Percentiles rank a stretch among this genome's conserved stretches.
These are phyloP conservation scores for Oreochromis tanganicae DNA, from an alignment of 2,113 vertebrate genomes.

Conservation along the genomic window DNA sequence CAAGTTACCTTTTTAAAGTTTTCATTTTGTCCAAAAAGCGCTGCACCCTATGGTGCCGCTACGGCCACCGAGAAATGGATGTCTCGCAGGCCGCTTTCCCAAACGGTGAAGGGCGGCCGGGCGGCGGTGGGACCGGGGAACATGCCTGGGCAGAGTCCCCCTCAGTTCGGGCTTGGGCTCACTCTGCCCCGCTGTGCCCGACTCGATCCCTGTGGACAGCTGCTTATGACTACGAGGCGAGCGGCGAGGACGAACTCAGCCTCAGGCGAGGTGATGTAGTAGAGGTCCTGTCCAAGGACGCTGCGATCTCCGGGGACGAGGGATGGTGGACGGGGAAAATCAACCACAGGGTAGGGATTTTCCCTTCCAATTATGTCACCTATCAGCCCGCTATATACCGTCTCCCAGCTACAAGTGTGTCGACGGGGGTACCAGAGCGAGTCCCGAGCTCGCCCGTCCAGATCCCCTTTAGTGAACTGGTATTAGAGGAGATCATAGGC, in stretches of 20 bases:
- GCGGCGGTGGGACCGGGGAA: conserved; percentile 52
- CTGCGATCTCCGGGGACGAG: conserved; percentile 83
- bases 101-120: conserved; percentile 75
- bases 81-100: conserved; percentile 78
- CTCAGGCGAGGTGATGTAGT: conserved; percentile 82
- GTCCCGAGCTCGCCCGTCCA: conserved; percentile 73
- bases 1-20: conserved; percentile 25
- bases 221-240: conserved; percentile 84
- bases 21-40: conserved; percentile 44
- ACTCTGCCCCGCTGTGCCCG: conserved; percentile 71
- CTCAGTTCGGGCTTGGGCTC: conserved; percentile 69
- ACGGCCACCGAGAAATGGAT: conserved; percentile 77
- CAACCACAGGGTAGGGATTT: conserved; percentile 82
- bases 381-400: conserved; percentile 70
- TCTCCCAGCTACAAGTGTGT: conserved; percentile 48
- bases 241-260: conserved; percentile 85
- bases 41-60: conserved; percentile 71
- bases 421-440: conserved; percentile 40
- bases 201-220: conserved; percentile 81
- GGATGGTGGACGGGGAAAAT: conserved; percentile 89
- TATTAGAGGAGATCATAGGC: conserved; percentile 89
- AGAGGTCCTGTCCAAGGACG: conserved; percentile 84
- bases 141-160: conserved; percentile 66
- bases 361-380: conserved; percentile 85
- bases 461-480: conserved; percentile 83